Conservation (phyloP, 2,888 invertebrate genomes). For the Octonoba sinensis region DNA sequence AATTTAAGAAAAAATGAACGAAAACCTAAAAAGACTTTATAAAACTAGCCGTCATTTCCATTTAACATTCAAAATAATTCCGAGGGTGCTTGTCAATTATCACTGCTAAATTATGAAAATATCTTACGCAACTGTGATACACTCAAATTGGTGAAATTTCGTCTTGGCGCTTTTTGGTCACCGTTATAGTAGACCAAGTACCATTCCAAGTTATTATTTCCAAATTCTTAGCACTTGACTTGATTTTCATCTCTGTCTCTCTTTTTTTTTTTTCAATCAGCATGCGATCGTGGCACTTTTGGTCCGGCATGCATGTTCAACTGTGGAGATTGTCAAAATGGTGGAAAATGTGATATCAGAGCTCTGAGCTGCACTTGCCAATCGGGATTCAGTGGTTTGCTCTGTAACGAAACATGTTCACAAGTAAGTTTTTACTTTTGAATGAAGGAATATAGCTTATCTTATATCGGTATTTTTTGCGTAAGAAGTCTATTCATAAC, state of each 20-base stretch:
- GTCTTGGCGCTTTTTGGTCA: no score
- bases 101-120: no score
- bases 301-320: conserved; percentile 59
- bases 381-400: conserved; percentile 53
- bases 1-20: no score
- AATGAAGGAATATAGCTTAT: neutral
- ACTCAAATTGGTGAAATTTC: no score
- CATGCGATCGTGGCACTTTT: conserved; percentile 58
- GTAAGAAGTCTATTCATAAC: neutral
- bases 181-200: no score
- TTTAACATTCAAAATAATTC: no score
- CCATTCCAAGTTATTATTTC: no score
- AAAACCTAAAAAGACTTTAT: no score
- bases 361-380: conserved; percentile 53
- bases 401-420: conserved; percentile 62
- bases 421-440: conserved; percentile 32
- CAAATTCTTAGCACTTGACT: neutral
- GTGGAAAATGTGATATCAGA: conserved; percentile 49
- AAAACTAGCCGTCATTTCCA: no score
- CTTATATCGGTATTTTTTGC: neutral
- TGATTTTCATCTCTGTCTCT: neutral
- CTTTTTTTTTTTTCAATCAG: conserved; percentile 19
- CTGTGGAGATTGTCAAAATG: conserved; percentile 62
- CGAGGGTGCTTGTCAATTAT: no score
- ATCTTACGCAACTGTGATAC: no score